These are phyloP conservation scores for Xenus cinereus DNA, from an alignment of 2,113 vertebrate genomes.

Conservation along the genomic window DNA sequence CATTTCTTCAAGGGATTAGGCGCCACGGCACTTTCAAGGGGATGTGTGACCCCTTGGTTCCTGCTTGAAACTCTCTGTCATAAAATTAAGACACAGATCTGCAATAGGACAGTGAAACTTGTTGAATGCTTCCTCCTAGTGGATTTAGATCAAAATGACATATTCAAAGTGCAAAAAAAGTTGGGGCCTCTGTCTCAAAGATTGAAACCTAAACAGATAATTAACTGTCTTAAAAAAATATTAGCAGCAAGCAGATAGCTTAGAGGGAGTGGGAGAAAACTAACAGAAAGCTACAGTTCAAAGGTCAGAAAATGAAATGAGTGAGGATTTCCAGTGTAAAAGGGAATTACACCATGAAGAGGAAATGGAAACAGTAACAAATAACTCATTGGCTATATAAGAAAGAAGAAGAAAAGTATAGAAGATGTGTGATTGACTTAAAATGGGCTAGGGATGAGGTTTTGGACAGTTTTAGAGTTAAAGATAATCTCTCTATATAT, in stretches of 20 bases:
- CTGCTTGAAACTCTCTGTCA: not conserved
- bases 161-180: not conserved
- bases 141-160: slow-evolving; percentile 40
- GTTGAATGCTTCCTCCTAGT: slow-evolving; percentile 68
- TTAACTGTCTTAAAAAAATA: not conserved
- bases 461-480: not conserved
- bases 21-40: not conserved
- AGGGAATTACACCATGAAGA: not conserved
- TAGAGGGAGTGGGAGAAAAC: not conserved
- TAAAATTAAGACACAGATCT: not conserved
- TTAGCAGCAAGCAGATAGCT: not conserved
- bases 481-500: not conserved
- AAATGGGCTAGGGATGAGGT: not conserved
- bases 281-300: not conserved
- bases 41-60: not conserved
- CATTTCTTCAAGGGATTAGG: not conserved
- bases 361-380: not conserved
- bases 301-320: not conserved
- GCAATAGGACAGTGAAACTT: slow-evolving; percentile 1
- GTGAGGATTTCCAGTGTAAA: not conserved
- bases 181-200: not conserved
- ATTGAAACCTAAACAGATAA: not conserved
- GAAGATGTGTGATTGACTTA: not conserved
- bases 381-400: not conserved
- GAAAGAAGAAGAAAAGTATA: not conserved